These are phyloP conservation scores for Pseudobourletiella spinata DNA, from an alignment of 1,140 invertebrate genomes.

Conservation along the genomic window DNA sequence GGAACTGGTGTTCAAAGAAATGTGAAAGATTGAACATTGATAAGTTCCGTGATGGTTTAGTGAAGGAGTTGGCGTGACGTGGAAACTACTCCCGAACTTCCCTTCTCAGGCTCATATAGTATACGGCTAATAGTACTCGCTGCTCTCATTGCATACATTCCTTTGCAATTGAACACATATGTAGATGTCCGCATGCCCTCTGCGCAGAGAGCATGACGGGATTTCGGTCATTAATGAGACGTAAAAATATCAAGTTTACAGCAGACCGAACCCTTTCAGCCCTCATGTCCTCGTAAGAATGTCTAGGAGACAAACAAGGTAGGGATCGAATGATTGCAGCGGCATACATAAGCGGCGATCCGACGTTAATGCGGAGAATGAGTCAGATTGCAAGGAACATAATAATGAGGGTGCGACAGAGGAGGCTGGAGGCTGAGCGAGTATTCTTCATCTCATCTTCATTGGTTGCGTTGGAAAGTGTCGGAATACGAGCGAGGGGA, in stretches of 20 bases:
- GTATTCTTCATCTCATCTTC: neutral
- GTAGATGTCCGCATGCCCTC: neutral
- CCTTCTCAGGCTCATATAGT: neutral
- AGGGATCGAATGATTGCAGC: too few species aligned
- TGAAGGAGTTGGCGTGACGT: neutral
- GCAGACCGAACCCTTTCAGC: too few species aligned
- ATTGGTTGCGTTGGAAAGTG: neutral
- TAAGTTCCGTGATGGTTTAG: too few species aligned
- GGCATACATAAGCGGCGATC: neutral
- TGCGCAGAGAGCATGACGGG: neutral
- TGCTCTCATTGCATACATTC: neutral
- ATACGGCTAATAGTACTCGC: too few species aligned
- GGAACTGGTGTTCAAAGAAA: too few species aligned
- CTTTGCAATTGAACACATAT: neutral
- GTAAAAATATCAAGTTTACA: constrained; percentile 1
- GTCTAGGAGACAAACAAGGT: too few species aligned
- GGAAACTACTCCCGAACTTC: neutral
- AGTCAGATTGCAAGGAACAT: too few species aligned
- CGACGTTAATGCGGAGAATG: too few species aligned
- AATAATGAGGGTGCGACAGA: too few species aligned
- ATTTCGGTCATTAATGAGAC: neutral
- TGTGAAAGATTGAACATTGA: too few species aligned
- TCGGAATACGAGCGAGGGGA: neutral
- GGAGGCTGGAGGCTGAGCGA: too few species aligned
- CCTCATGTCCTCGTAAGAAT: too few species aligned